Base-by-base conservation (phyloP, 2,113 vertebrate species). In the Chlamydotis undulata region DNA sequence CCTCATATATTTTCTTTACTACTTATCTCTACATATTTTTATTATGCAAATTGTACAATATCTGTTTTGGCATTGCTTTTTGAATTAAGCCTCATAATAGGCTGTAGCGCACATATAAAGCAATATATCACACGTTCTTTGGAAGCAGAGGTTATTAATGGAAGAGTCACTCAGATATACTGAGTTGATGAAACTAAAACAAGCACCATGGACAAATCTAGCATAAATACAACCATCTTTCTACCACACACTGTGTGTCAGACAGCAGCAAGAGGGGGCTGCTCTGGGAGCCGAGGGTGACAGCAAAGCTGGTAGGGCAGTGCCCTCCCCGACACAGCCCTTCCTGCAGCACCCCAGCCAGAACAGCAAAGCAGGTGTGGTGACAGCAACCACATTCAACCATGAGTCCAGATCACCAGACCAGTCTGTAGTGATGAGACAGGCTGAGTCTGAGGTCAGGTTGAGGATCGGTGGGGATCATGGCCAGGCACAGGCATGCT, bases 321-420 rank as follows among this genome's bases (percentile, higher is more conserved):
- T 49, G n/a, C 4, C 21, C 7, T 74, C 24, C 28, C 45, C 7
- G 5, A 49, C 49, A 73, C 1, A 1, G 25, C 24, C n/a, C 0
- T 0, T 86, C 55, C 39, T 1, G 1, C 56, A 77, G 35, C 55
- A 70, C 43, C 28, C 28, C 39, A 81, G 29, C 37, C 50, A 59
- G 67, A 45, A 57, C 12, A 59, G 86, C 31, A 78, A 67, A 94
- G 22, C 83, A 63, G 56, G 76, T 92, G 55, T 57, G 56, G 56
- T 74, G 80, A n/a, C 68, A 92, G 52, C 13, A 60, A 83, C 26
- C 60, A 26, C 8, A 19, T 74, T 59, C 55, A 67, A 3, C 25
- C 41, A 43, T 0, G 0, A 87, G 59, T 63, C 68, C 73, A 55
- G 39, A 53, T 59, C 55, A 89, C 10, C 71, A 92, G 33, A 45